phyloP scores from a whole-genome alignment of 2,888 invertebrate genomes.

The Acleris laterana region DNA sequence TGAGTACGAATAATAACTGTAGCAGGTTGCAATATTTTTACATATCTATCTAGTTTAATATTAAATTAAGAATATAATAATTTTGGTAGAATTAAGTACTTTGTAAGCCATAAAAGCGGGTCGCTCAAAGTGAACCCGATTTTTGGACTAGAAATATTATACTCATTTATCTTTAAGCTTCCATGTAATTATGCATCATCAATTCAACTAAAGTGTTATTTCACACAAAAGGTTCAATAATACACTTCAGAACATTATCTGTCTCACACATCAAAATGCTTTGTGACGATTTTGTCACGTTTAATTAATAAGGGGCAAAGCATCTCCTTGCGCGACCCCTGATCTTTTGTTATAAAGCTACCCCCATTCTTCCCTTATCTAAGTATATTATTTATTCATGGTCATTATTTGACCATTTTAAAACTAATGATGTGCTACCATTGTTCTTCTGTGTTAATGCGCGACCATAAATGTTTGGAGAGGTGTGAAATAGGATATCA shows the following conservation, averaged over 20 bases:
- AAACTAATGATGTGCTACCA: conserved; percentile 78
- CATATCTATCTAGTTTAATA: too few relatives aligned
- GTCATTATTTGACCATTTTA: conserved; percentile 84
- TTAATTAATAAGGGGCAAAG: conserved; percentile 72
- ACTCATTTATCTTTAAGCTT: conserved; percentile 44
- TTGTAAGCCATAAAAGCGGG: too few relatives aligned
- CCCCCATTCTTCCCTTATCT: conserved; percentile 68
- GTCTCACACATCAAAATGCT: conserved; percentile 58
- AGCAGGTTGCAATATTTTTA: too few relatives aligned
- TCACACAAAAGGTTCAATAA: conserved; percentile 30
- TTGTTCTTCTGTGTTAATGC: conserved; percentile 71
- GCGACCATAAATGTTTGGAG: conserved; percentile 69
- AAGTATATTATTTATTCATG: conserved; percentile 80
- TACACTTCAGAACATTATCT: conserved; percentile 37
- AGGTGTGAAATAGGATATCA: conserved; percentile 78
- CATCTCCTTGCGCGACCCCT: conserved; percentile 65
- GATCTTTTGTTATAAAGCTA: conserved; percentile 63
- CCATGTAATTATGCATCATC: conserved; percentile 45
- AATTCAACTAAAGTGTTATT: conserved; percentile 32
- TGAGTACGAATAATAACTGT: too few relatives aligned
- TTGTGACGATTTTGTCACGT: conserved; percentile 77
- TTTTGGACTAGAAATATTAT: not conserved
- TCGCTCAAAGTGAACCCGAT: not conserved
- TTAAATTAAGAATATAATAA: too few relatives aligned
- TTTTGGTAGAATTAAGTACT: too few relatives aligned